Percentiles rank a stretch among this genome's conserved stretches.
phyloP scores from a whole-genome alignment of 2,888 invertebrate species.

The Melanostoma scalare region DNA sequence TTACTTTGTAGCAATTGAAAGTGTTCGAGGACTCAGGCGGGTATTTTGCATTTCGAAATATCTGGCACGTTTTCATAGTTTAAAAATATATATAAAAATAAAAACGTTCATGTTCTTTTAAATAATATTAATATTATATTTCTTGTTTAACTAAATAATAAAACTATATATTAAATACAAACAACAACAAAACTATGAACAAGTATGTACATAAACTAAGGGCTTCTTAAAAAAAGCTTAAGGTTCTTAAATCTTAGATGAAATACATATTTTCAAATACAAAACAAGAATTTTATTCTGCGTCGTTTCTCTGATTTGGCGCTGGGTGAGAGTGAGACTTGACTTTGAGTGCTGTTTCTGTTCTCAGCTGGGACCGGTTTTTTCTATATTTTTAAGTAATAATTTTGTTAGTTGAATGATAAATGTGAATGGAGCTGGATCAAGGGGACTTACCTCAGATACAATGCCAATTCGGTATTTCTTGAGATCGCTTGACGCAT shows the following conservation, averaged over 20 bases:
- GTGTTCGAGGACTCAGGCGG: slow-evolving; percentile 64
- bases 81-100: neutral
- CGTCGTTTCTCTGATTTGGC: slow-evolving; percentile 66
- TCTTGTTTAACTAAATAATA: slow-evolving; percentile 47
- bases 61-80: slow-evolving; percentile 11
- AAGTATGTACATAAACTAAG: slow-evolving; percentile 62
- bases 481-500: slow-evolving; percentile 84
- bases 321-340: slow-evolving; percentile 41
- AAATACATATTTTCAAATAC: slow-evolving; percentile 69
- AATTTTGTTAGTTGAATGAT: no score
- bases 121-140: slow-evolving; percentile 54
- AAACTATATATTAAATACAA: slow-evolving; percentile 7
- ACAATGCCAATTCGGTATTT: slow-evolving; percentile 87
- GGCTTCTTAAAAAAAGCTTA: slow-evolving; percentile 53
- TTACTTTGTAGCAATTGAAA: slow-evolving; percentile 50
- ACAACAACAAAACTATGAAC: slow-evolving; percentile 27
- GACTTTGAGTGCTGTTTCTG: slow-evolving; percentile 20
- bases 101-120: slow-evolving; percentile 31
- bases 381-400: slow-evolving; percentile 25
- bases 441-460: slow-evolving; percentile 74
- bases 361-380: slow-evolving; percentile 18
- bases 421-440: no score
- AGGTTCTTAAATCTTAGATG: slow-evolving; percentile 47
- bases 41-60: slow-evolving; percentile 60
- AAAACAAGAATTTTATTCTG: slow-evolving; percentile 69